Evolutionary conservation across 2,113 vertebrate genomes (phyloP).

Genomic region (Sporophila hypoxantha): DNA sequence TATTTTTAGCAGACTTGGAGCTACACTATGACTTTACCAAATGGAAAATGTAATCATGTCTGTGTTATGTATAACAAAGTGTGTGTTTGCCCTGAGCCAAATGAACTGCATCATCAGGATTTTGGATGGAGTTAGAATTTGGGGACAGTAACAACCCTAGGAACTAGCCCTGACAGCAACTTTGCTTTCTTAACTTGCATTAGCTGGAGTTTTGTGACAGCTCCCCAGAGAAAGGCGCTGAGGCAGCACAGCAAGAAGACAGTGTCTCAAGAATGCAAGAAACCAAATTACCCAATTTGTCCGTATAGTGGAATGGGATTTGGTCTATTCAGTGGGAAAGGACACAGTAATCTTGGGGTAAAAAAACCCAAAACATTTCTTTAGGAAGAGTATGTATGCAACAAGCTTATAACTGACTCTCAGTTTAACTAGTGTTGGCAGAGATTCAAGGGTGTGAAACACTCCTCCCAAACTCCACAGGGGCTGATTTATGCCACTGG

Average conservation of each 20-base stretch:
- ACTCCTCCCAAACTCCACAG: neutral
- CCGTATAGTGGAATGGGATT: neutral
- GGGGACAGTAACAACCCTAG: slow-evolving; percentile 15
- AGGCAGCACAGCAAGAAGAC: slow-evolving; percentile 20
- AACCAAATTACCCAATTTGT: slow-evolving; percentile 3
- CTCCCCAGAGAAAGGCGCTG: neutral
- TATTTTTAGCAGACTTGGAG: slow-evolving; percentile 53
- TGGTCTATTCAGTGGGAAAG: neutral
- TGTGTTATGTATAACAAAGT: slow-evolving; percentile 42
- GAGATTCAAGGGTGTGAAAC: neutral
- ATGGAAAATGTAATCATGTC: slow-evolving; percentile 58
- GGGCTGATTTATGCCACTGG: slow-evolving; percentile 23
- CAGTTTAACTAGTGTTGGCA: neutral
- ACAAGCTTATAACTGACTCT: neutral
- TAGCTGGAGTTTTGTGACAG: slow-evolving; percentile 1
- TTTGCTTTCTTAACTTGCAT: slow-evolving; percentile 18
- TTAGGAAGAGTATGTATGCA: neutral
- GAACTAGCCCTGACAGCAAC: slow-evolving; percentile 17
- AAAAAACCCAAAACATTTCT: neutral
- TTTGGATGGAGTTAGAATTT: slow-evolving; percentile 5
- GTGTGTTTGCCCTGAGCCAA: slow-evolving; percentile 14
- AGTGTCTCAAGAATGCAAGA: neutral
- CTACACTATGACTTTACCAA: slow-evolving; percentile 33
- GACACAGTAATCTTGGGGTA: neutral
- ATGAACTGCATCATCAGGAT: slow-evolving; percentile 37